These are phyloP conservation scores for Kryptolebias marmoratus DNA, from an alignment of 2,113 vertebrate species.

Conservation along the genomic window DNA sequence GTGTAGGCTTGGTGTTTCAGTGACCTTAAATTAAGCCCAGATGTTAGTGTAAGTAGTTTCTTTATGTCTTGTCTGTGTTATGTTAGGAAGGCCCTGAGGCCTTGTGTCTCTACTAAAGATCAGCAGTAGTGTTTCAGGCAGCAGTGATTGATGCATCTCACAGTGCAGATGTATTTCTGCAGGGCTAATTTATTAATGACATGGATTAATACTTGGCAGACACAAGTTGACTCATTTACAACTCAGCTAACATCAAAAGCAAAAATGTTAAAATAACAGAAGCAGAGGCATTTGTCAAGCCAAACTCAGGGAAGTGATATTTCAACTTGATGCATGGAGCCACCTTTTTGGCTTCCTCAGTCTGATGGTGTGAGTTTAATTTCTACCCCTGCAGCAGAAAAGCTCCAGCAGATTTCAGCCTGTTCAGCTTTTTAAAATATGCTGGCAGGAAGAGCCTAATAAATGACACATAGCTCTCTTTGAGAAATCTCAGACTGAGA, in stretches of 20 bases:
- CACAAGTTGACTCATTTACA: slow-evolving; percentile 35
- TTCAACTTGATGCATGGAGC: slow-evolving; percentile 62
- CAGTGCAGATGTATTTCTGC: slow-evolving; percentile 19
- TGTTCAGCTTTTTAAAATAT: slow-evolving; percentile 54
- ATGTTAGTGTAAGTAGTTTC: not conserved
- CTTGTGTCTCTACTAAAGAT: not conserved
- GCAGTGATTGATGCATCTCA: slow-evolving; percentile 20
- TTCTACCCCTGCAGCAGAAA: slow-evolving; percentile 52
- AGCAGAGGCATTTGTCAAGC: slow-evolving; percentile 49
- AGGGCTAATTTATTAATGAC: slow-evolving; percentile 46
- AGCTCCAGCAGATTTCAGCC: slow-evolving; percentile 48
- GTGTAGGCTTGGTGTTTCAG: too few relatives aligned
- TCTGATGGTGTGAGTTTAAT: slow-evolving; percentile 55
- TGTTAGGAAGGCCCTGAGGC: not conserved
- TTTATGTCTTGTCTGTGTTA: not conserved
- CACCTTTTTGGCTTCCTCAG: slow-evolving; percentile 44
- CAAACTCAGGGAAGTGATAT: slow-evolving; percentile 34
- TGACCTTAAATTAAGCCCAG: not conserved
- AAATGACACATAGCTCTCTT: slow-evolving; percentile 48
- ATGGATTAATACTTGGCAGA: slow-evolving; percentile 16
- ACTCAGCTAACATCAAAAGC: slow-evolving; percentile 33
- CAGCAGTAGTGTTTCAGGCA: not conserved
- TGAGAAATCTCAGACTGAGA: slow-evolving; percentile 42
- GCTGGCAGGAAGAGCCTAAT: slow-evolving; percentile 47
- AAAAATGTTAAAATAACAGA: slow-evolving; percentile 39